Evolutionary conservation across 2,797 vertebrate species (phyloP), one percentile per base, ranked within the genome.

Genomic region (Astyanax mexicanus): DNA sequence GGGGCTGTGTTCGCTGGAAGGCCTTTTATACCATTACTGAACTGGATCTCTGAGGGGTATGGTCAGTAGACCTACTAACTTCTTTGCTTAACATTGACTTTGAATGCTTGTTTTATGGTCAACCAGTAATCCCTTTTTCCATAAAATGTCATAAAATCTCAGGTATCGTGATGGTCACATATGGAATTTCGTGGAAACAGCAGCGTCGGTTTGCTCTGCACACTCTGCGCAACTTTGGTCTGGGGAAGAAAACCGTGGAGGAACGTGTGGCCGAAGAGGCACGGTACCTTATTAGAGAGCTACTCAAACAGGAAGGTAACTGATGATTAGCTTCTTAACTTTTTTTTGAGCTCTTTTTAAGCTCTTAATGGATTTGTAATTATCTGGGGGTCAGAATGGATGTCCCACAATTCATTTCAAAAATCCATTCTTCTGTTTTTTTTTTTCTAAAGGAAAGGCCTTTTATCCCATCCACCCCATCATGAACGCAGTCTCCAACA

Each of bases 161-260:
- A 94, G 93, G 93, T 0, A 2, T 95, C 42, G 0, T 81, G n/a
- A 0, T 84, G 0, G 92, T 88, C 1, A 83, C 51, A 3, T 93
- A 0, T 0, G 88, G 90, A 1, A 82, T 84, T 12, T 83, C 81
- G 0, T 93, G 93, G 92, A 86, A 71, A 65, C 91, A 93, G 54
- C 90, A 94, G 85, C 92, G 92, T 32, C 85, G 83, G 3, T 94
- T 93, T 61, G 86, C 86, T 5, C 85, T 91, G 65, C 85, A 64
- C 0, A 49, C 84, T 0, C 72, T 93, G 35, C 85, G 84, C 2
- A 87, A 79, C 60, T 86, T 93, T 58, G 84, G 88, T 19, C 77
- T 90, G 0, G 81, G 90, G n/a, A 93, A 86, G 82, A 93, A 87
- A 38, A 77, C 23, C 0, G 13, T 93, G 76, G 89, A 94, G 69